These are phyloP conservation scores for Oreotrochilus melanogaster DNA, from an alignment of 2,113 vertebrate genomes.

Conservation along the genomic window DNA sequence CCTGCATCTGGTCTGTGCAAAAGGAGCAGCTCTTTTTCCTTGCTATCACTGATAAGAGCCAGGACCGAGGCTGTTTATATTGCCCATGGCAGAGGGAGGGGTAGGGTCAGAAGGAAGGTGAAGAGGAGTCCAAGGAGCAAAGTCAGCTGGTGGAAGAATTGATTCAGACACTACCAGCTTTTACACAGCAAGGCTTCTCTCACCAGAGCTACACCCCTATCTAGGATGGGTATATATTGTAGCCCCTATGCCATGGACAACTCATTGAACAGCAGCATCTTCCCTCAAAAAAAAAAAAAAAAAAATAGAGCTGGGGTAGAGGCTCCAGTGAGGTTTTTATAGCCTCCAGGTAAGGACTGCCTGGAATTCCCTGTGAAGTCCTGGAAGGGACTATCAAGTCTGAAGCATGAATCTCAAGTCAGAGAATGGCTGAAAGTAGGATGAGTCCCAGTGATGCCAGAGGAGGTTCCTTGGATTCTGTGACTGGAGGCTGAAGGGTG, in stretches of 20 bases:
- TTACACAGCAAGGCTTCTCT: not conserved
- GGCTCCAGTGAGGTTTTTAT: not conserved
- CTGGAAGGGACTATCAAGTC: not conserved
- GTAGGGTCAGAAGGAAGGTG: not conserved
- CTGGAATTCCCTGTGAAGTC: not conserved
- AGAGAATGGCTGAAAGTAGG: rapidly evolving
- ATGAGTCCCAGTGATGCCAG: rapidly evolving
- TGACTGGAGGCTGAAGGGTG: not conserved
- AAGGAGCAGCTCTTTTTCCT: not conserved
- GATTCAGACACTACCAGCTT: not conserved
- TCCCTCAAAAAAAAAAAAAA: not conserved
- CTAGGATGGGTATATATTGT: not conserved
- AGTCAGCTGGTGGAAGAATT: not conserved
- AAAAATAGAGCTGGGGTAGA: not conserved
- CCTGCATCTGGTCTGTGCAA: not conserved
- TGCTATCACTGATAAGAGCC: not conserved
- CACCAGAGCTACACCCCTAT: not conserved
- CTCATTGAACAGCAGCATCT: not conserved
- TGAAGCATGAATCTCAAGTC: not conserved
- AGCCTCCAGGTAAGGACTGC: not conserved
- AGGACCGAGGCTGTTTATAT: not conserved
- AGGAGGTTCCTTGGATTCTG: not conserved
- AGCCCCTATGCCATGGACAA: not conserved
- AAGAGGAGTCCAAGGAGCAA: not conserved
- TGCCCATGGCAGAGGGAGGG: not conserved